These are phyloP conservation scores for Oceanodroma leucorhoa DNA, from an alignment of 2,797 vertebrate species.

Conservation along the genomic window DNA sequence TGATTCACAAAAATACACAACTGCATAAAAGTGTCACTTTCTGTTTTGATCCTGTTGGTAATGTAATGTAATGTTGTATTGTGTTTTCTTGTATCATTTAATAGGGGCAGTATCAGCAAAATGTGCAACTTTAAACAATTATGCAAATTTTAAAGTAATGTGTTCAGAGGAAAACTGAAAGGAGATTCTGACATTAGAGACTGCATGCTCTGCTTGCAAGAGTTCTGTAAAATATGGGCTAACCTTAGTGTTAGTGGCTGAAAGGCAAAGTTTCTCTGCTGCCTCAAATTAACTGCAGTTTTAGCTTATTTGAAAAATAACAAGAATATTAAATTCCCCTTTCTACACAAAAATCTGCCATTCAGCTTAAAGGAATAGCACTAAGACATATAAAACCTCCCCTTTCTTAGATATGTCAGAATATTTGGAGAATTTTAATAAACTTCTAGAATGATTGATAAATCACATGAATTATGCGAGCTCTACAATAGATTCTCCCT, in stretches of 20 bases:
- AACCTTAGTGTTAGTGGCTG: background rate
- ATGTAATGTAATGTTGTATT: background rate
- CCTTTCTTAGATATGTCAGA: slow-evolving; percentile 29
- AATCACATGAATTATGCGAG: background rate
- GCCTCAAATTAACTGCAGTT: slow-evolving; percentile 38
- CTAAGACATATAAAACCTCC: background rate
- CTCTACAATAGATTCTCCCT: background rate
- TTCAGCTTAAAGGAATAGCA: slow-evolving; percentile 29
- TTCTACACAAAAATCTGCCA: slow-evolving; percentile 24
- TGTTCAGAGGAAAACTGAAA: slow-evolving; percentile 41
- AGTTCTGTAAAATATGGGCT: slow-evolving; percentile 14
- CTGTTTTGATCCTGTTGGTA: background rate
- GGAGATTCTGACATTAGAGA: slow-evolving; percentile 32
- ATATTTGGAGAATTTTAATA: slow-evolving; percentile 31
- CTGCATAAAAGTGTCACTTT: background rate
- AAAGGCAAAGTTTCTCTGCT: slow-evolving; percentile 24
- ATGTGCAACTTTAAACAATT: slow-evolving; percentile 46
- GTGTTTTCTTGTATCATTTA: slow-evolving; percentile 41
- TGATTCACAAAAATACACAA: slow-evolving; percentile 29
- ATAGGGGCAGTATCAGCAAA: slow-evolving; percentile 40
- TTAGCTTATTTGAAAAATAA: background rate
- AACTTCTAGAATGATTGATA: background rate
- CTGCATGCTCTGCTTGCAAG: slow-evolving; percentile 13
- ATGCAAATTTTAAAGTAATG: slow-evolving; percentile 57
- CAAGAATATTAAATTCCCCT: background rate